These are phyloP conservation scores for Lethrus apterus DNA, from an alignment of 1,140 invertebrate species.

Conservation along the genomic window DNA sequence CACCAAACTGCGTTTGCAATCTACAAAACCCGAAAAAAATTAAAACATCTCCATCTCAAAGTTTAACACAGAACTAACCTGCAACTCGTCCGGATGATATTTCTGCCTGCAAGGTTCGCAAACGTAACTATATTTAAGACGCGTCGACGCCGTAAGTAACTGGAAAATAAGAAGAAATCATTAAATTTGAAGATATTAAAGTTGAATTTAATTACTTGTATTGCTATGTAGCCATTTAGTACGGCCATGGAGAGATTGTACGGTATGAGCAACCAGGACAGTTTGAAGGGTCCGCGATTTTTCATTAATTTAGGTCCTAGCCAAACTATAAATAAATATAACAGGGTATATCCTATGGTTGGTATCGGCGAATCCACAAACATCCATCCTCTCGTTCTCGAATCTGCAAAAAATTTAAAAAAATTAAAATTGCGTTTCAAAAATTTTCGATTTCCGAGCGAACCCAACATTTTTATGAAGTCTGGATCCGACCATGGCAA, in stretches of 20 bases:
- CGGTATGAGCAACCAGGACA: slow-evolving; percentile 69
- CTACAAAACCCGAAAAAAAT: slow-evolving; percentile 44
- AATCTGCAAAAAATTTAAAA: slow-evolving; percentile 52
- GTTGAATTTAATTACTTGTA: slow-evolving; percentile 49
- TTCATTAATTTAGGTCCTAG: slow-evolving; percentile 77
- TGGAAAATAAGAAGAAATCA: slow-evolving; percentile 42
- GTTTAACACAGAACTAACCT: slow-evolving; percentile 46
- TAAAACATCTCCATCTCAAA: slow-evolving; percentile 3
- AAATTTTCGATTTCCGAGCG: neutral
- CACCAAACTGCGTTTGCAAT: slow-evolving; percentile 92
- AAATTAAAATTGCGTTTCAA: neutral
- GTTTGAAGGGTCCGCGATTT: slow-evolving; percentile 67
- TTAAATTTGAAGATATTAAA: slow-evolving; percentile 3
- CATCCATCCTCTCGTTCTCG: slow-evolving; percentile 77
- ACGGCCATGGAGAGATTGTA: slow-evolving; percentile 82
- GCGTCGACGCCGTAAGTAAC: slow-evolving; percentile 64
- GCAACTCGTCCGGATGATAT: slow-evolving; percentile 74
- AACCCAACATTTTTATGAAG: neutral
- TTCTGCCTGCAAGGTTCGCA: slow-evolving; percentile 82
- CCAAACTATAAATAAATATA: slow-evolving; percentile 76
- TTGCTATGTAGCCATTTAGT: slow-evolving; percentile 79
- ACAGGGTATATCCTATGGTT: slow-evolving; percentile 62
- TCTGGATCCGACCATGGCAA: no score
- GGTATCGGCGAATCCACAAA: slow-evolving; percentile 77
- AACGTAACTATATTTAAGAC: slow-evolving; percentile 77